phyloP scores from a whole-genome alignment of 1,140 invertebrate genomes.

The Coelopa frigida region DNA sequence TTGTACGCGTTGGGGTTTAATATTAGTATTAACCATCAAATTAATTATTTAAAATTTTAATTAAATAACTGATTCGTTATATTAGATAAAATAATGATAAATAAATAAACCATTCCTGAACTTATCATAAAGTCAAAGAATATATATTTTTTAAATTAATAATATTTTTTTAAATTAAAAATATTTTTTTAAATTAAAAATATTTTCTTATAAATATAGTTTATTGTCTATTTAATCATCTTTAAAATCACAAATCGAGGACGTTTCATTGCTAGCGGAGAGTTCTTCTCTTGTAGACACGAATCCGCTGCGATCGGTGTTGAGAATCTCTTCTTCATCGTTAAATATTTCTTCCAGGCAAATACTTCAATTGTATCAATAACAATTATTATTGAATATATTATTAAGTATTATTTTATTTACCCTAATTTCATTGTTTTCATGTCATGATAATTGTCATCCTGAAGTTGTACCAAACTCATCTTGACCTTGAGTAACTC shows the following conservation, averaged over 20 bases:
- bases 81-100: background rate
- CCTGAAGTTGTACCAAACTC: slow-evolving; percentile 12
- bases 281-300: slow-evolving; percentile 4
- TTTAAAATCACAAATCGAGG: too few relatives aligned
- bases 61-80: background rate
- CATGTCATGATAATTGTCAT: too few relatives aligned
- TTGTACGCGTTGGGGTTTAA: slow-evolving; percentile 38
- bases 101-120: background rate
- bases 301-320: slow-evolving; percentile 9
- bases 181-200: background rate
- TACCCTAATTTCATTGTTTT: too few relatives aligned
- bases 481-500: slow-evolving; percentile 23
- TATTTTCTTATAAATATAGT: background rate
- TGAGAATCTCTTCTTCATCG: slow-evolving; percentile 7
- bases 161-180: background rate
- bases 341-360: slow-evolving; percentile 8
- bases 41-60: background rate
- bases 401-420: background rate
- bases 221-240: too few relatives aligned
- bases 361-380: slow-evolving; percentile 5
- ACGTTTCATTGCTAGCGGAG: too few relatives aligned
- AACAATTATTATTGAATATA: background rate
- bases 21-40: background rate
- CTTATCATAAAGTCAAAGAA: background rate
- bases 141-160: background rate